Percentiles rank a stretch among this genome's conserved stretches.
phyloP scores from a whole-genome alignment of 2,113 vertebrate genomes.

The Vulpes ferrilata region DNA sequence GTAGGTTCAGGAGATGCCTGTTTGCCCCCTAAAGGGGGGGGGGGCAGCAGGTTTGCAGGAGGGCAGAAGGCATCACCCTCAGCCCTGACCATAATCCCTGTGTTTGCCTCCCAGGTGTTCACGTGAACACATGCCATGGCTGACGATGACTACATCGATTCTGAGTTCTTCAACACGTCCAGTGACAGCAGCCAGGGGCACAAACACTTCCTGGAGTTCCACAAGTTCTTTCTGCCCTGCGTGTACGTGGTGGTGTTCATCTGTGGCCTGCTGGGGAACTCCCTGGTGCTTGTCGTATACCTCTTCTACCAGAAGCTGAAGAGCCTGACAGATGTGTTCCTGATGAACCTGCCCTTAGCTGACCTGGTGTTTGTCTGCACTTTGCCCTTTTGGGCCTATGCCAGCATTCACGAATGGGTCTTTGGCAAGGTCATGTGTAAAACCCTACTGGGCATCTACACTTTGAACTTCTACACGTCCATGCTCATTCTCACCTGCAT shows the following conservation, averaged over 20 bases:
- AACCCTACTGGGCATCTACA: constrained; percentile 76
- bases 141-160: rapidly evolving
- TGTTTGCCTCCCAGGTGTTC: constrained; percentile 51
- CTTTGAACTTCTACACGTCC: constrained; percentile 85
- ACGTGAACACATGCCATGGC: constrained; percentile 33
- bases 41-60: not conserved
- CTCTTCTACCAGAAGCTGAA: constrained; percentile 82
- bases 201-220: constrained; percentile 57
- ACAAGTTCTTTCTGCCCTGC: constrained; percentile 75
- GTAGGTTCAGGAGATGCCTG: not conserved
- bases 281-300: constrained; percentile 79
- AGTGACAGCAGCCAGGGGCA: not conserved
- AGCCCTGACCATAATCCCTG: not conserved
- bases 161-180: not conserved
- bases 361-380: constrained; percentile 86
- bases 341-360: constrained; percentile 86
- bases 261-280: constrained; percentile 84
- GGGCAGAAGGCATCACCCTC: not conserved
- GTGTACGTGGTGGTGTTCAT: constrained; percentile 78
- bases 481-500: constrained; percentile 85
- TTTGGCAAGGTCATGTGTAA: constrained; percentile 69
- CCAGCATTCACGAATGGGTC: constrained; percentile 74
- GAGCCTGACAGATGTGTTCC: constrained; percentile 80
- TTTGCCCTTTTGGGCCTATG: constrained; percentile 83
- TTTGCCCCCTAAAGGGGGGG: not conserved